Conservation (phyloP, 2,888 invertebrate genomes). For the Drosophila algonquin region DNA sequence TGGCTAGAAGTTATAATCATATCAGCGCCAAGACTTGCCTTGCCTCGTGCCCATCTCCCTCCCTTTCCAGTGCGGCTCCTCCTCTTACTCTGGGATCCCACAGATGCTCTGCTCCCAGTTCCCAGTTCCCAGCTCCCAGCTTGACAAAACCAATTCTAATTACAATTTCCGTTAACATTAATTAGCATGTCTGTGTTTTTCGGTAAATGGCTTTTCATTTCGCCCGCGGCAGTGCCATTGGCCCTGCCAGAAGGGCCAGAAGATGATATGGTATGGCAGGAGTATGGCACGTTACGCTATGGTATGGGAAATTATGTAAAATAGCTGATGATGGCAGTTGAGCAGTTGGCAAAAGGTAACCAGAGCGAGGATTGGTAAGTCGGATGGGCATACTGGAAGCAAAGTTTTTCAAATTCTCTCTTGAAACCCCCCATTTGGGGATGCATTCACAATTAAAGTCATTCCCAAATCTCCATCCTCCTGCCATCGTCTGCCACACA, state of each 20-base stretch:
- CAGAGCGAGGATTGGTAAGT: not conserved
- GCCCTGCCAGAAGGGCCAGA: slow-evolving; percentile 26
- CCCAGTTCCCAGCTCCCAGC: not conserved
- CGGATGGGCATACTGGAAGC: not conserved
- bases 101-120: not conserved
- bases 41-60: not conserved
- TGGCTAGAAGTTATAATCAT: slow-evolving; percentile 73
- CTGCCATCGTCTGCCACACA: not conserved
- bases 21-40: slow-evolving; percentile 50
- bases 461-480: not conserved
- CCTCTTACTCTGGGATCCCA: not conserved
- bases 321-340: slow-evolving; percentile 35
- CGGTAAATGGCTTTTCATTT: slow-evolving; percentile 68
- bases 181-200: slow-evolving; percentile 72
- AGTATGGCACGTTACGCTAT: slow-evolving; percentile 4
- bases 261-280: not conserved
- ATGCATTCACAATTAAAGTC: not conserved
- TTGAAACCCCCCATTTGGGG: not conserved
- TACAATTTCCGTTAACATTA: slow-evolving; percentile 74
- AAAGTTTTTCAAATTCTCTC: not conserved
- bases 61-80: not conserved
- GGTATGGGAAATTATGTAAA: slow-evolving; percentile 48
- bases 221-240: slow-evolving; percentile 43
- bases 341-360: slow-evolving; percentile 23
- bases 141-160: slow-evolving; percentile 60